These are phyloP conservation scores for Orgyia antiqua DNA, from an alignment of 2,888 invertebrate species.

Conservation along the genomic window DNA sequence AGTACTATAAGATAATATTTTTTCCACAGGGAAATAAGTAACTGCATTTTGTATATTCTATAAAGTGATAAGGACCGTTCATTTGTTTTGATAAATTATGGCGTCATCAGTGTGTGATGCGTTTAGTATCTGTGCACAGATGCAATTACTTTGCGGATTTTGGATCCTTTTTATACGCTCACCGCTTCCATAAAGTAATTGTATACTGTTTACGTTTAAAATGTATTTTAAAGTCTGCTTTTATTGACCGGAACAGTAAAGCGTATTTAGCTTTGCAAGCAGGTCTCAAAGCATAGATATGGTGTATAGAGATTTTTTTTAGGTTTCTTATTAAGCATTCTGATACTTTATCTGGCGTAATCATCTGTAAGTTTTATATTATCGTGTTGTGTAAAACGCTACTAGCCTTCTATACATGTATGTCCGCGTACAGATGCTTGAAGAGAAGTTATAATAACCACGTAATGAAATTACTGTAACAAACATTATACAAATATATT, in stretches of 20 bases:
- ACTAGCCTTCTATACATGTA: constrained; percentile 26
- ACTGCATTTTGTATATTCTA: constrained; percentile 80
- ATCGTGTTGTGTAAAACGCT: constrained; percentile 20
- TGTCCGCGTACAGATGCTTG: constrained; percentile 61
- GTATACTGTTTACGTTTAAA: constrained; percentile 60
- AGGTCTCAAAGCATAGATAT: constrained; percentile 59
- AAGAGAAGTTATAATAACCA: constrained; percentile 69
- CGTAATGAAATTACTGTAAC: constrained; percentile 78
- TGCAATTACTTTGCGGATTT: constrained; percentile 73
- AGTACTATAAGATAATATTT: constrained; percentile 79
- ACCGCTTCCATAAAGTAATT: constrained; percentile 73
- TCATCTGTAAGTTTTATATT: constrained; percentile 23
- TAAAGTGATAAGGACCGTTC: constrained; percentile 78
- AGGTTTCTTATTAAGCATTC: constrained; percentile 72
- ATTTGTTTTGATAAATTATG: constrained; percentile 76
- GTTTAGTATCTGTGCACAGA: constrained; percentile 63
- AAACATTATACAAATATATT: constrained; percentile 70
- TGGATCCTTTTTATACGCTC: constrained; percentile 75
- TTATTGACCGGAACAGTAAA: constrained; percentile 60
- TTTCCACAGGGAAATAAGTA: constrained; percentile 80
- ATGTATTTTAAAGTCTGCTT: constrained; percentile 68
- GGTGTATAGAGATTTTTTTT: constrained; percentile 74
- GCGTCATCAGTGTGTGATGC: constrained; percentile 70
- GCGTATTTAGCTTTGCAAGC: constrained; percentile 64
- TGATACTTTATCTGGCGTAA: constrained; percentile 40